These are phyloP conservation scores for Coreius guichenoti DNA, from an alignment of 2,797 vertebrate genomes.

Conservation along the genomic window DNA sequence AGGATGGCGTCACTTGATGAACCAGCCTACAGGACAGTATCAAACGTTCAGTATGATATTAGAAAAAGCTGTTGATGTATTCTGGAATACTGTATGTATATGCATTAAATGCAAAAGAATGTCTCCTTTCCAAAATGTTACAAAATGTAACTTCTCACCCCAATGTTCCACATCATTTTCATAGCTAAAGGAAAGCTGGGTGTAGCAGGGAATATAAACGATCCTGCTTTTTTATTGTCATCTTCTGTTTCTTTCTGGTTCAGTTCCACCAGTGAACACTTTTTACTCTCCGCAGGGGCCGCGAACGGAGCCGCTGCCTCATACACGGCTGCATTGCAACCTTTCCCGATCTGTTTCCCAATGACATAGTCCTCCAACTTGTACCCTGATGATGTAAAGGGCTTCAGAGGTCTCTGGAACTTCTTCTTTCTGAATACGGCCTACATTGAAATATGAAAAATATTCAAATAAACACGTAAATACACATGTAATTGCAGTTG, in stretches of 20 bases:
- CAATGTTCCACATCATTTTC: conserved; percentile 98
- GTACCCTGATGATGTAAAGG: conserved; percentile 80
- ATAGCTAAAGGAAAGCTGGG: conserved; percentile 85
- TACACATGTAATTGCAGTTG: not conserved
- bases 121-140: not conserved
- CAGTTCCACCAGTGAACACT: conserved; percentile 64
- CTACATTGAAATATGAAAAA: conserved; percentile 68
- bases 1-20: conserved; percentile 91
- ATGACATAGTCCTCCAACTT: conserved; percentile 89
- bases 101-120: not conserved
- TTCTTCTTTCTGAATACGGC: conserved; percentile 83
- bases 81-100: not conserved
- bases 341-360: conserved; percentile 89
- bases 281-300: conserved; percentile 32
- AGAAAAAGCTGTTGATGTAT: not conserved
- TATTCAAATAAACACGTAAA: not conserved
- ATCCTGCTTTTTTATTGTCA: not conserved
- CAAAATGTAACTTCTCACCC: conserved; percentile 75
- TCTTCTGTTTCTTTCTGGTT: conserved; percentile 60
- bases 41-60: not conserved
- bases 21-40: conserved; percentile 77
- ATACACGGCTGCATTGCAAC: conserved; percentile 89
- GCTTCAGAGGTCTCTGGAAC: conserved; percentile 74
- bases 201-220: conserved; percentile 65
- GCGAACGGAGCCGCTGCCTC: conserved; percentile 80